Evolutionary conservation across 2,888 invertebrate genomes (phyloP).

Genomic region (Tolmerus cingulatus): DNA sequence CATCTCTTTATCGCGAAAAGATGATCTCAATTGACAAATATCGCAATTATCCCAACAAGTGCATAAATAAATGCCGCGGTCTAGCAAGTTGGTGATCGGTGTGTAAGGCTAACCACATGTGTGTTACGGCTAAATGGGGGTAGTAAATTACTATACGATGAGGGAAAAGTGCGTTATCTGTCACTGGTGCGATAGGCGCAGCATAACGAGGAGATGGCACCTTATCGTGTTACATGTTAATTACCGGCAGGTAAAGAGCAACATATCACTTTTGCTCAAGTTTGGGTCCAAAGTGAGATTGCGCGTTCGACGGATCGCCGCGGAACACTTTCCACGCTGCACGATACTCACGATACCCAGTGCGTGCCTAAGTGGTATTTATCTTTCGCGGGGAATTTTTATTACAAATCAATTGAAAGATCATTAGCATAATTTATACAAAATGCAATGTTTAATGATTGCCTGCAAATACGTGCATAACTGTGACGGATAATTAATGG

Average conservation of each 20-base stretch:
- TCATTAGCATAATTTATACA: slow-evolving; percentile 65
- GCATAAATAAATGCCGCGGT: background rate
- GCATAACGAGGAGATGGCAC: background rate
- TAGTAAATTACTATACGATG: background rate
- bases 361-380: slow-evolving; percentile 63
- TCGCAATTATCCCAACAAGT: background rate
- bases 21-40: background rate
- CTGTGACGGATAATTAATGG: slow-evolving; percentile 39
- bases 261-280: slow-evolving; percentile 16
- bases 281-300: background rate
- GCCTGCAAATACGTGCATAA: slow-evolving; percentile 52
- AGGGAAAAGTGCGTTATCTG: background rate
- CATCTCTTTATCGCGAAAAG: background rate
- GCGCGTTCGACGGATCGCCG: background rate
- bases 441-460: slow-evolving; percentile 63
- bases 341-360: slow-evolving; percentile 50
- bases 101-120: background rate
- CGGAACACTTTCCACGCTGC: background rate
- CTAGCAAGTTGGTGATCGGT: background rate
- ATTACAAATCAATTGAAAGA: slow-evolving; percentile 65
- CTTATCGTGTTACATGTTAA: slow-evolving; percentile 21
- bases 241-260: slow-evolving; percentile 5
- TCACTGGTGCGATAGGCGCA: background rate
- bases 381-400: slow-evolving; percentile 63
- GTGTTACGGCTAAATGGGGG: background rate